Base-by-base conservation (phyloP, 2,797 vertebrate genomes). In the Meda fulgida region DNA sequence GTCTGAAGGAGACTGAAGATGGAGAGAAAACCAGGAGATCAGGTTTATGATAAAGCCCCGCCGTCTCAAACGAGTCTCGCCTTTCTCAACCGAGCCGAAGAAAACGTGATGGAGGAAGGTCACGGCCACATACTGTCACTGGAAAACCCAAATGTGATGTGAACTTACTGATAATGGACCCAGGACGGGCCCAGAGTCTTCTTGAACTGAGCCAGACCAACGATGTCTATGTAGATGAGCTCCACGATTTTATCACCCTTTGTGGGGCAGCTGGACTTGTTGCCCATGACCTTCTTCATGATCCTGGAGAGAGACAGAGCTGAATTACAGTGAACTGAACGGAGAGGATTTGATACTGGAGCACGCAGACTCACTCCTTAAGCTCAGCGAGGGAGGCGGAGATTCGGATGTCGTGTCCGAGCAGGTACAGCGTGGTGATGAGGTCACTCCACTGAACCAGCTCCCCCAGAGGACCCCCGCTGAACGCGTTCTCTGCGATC, bases 401-500 rank as follows among this genome's bases (percentile, higher is more conserved):
- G 95, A 99, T 97, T 93, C 97, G 97, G 87, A 99, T 96, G 90
- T 99, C 97, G 86, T 99, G 98, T 88, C 98, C 98, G 92, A 99
- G 95, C 93, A 99, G 96, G 95, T 99, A 99, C 80, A 99, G 96
- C 82, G 98, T 97, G 92, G 98, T 99, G 92, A 99, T 99, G 93
- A 99, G 97, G 93, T 99, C 98, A 90, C 98, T 99, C 98, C 98
- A 99, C 91, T 99, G 98, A 87, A 99, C 98, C 94, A 99, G 93
- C 94, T 99, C 98, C 19, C 98, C 98, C 87, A 99, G 92, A 2
- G 98, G 98, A 65, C 98, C 98, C 21, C 98, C 98, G 0, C 98
- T 99, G 95, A 99, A 99, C 0, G 98, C 98, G 71, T 98, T 99
- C 92, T 99, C 98, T 75, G 98, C 98, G 19, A 99, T 99, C 94